A percentile compares a stretch with the other conserved stretches of the same genome.
Evolutionary conservation across 64 coral and sea anemone species (phyloP).

Genomic region (Hydrozoanthus tunicans): DNA sequence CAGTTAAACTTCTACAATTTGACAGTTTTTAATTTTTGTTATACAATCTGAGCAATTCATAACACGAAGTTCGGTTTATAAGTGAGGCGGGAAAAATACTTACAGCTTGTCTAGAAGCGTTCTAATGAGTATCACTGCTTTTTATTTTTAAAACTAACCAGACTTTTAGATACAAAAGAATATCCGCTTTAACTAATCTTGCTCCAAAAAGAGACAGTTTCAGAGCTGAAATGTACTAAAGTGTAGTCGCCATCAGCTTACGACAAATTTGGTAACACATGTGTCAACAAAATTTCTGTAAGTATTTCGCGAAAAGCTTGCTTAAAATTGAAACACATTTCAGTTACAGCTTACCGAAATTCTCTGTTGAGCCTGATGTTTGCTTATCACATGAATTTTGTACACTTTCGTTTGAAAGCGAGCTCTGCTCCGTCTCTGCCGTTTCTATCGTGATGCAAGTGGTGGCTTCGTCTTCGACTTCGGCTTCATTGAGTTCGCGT

Average conservation of each 20-base stretch:
- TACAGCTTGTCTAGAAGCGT: not conserved
- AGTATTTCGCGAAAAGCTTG: too few species aligned
- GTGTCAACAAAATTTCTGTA: too few species aligned
- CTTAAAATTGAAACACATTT: too few species aligned
- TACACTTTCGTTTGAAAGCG: not conserved
- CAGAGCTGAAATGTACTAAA: too few species aligned
- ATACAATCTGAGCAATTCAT: too few species aligned
- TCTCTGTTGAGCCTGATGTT: not conserved
- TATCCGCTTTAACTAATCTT: too few species aligned
- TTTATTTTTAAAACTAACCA: not conserved
- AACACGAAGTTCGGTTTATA: not conserved
- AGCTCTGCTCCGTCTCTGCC: not conserved
- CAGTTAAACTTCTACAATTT: too few species aligned
- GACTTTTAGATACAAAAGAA: too few species aligned
- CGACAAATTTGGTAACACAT: too few species aligned
- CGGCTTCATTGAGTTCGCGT: slow-evolving; percentile 33
- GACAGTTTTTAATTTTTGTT: too few species aligned
- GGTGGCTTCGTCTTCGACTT: not conserved
- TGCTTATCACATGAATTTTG: not conserved
- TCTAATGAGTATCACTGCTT: not conserved
- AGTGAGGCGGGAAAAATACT: not conserved
- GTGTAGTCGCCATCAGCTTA: too few species aligned
- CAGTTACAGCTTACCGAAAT: slow-evolving; percentile 7
- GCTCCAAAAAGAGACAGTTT: too few species aligned
- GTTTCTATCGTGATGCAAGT: not conserved